Conservation (phyloP, 2,113 vertebrate species). For the Salvelinus fontinalis region DNA sequence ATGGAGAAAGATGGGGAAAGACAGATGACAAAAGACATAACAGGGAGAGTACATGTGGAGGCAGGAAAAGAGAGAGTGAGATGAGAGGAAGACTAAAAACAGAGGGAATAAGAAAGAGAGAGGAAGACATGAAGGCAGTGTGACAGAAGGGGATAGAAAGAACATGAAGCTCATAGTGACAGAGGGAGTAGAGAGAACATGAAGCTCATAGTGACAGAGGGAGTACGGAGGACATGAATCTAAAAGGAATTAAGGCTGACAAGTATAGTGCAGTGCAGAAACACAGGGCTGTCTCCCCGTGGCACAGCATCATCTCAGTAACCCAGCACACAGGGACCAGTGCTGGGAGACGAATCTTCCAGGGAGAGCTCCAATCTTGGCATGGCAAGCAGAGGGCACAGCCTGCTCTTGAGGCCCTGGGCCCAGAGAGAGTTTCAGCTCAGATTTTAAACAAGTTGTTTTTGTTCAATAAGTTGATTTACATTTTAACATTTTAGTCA, state of each 20-base stretch:
- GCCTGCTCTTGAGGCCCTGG: neutral
- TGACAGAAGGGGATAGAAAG: neutral
- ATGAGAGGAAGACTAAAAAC: neutral
- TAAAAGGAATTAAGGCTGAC: constrained; percentile 31
- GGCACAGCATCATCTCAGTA: constrained; percentile 19
- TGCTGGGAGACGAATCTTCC: neutral
- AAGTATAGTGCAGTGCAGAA: neutral
- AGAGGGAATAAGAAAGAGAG: neutral
- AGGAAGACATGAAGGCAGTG: neutral
- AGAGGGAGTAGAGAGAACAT: neutral
- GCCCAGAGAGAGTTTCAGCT: neutral
- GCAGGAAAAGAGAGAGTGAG: neutral
- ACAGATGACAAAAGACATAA: neutral
- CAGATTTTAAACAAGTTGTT: neutral
- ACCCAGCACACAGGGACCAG: constrained; percentile 10
- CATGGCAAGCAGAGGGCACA: neutral
- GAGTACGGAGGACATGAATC: neutral
- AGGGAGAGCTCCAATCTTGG: neutral
- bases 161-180: neutral
- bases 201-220: neutral
- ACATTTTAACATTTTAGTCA: too few species aligned
- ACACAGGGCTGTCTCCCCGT: neutral
- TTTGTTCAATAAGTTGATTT: neutral
- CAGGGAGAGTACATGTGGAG: neutral
- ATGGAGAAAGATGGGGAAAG: neutral